Evolutionary conservation across 1,140 invertebrate species (phyloP).

Genomic region (Drosophila ficusphila): DNA sequence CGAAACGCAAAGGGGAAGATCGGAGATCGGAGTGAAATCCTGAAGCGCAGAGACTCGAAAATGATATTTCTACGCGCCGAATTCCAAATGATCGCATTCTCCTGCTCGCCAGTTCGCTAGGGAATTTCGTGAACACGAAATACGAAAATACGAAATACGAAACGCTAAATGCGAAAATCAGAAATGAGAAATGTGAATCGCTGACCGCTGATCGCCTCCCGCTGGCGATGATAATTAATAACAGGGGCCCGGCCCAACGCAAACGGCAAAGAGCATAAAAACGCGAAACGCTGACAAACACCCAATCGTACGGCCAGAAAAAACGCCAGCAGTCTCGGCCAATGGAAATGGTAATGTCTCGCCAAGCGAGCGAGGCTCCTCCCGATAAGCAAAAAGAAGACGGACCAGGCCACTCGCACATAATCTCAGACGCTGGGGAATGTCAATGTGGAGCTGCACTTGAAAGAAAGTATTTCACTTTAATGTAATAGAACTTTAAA

Average conservation of each 20-base stretch:
- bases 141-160: background rate
- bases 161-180: too few relatives aligned
- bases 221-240: conserved; percentile 76
- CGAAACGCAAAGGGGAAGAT: conserved; percentile 56
- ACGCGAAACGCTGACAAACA: conserved; percentile 74
- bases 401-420: conserved; percentile 62
- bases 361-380: conserved; percentile 51
- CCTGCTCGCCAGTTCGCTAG: conserved; percentile 44
- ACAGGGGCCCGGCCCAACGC: conserved; percentile 42
- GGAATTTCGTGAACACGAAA: conserved; percentile 59
- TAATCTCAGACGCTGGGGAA: conserved; percentile 70
- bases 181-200: conserved; percentile 13
- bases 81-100: conserved; percentile 61
- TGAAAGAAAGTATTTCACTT: background rate
- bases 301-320: conserved; percentile 70
- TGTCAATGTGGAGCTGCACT: conserved; percentile 50
- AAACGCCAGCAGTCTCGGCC: conserved; percentile 41
- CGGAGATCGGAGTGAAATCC: conserved; percentile 14
- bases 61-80: conserved; percentile 74
- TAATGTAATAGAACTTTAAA: too few relatives aligned
- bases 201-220: conserved; percentile 55
- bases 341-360: conserved; percentile 72
- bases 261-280: conserved; percentile 63
- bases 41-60: conserved; percentile 43
- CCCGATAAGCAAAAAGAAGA: conserved; percentile 38